phyloP scores from a whole-genome alignment of 1,140 invertebrate genomes.

The Linepithema humile region DNA sequence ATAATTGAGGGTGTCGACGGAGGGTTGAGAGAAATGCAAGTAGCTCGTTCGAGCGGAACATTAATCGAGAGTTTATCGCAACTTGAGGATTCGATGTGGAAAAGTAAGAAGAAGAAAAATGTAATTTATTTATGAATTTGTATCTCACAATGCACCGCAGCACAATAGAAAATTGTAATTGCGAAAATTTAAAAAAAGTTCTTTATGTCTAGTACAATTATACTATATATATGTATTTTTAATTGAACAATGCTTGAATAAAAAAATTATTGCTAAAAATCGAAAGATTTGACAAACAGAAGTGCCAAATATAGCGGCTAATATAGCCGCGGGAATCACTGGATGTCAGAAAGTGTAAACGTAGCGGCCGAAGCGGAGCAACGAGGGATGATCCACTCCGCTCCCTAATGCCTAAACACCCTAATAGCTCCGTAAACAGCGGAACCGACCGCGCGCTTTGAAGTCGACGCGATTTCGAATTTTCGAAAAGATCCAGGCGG shows the following conservation, averaged over 20 bases:
- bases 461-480: constrained; percentile 76
- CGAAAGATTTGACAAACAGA: not conserved
- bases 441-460: constrained; percentile 73
- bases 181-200: too few relatives aligned
- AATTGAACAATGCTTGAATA: too few relatives aligned
- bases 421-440: constrained; percentile 84
- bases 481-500: constrained; percentile 79
- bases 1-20: constrained; percentile 36
- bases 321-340: constrained; percentile 50
- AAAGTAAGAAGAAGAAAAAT: not conserved
- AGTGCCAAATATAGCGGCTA: constrained; percentile 67
- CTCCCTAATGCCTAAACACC: constrained; percentile 78
- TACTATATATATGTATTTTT: too few relatives aligned
- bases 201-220: too few relatives aligned
- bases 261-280: not conserved
- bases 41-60: constrained; percentile 23
- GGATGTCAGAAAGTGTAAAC: constrained; percentile 49
- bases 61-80: constrained; percentile 35
- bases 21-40: constrained; percentile 24
- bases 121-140: not conserved
- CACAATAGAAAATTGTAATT: not conserved
- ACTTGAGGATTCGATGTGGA: not conserved
- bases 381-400: constrained; percentile 52
- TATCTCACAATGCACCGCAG: not conserved
- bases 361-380: constrained; percentile 24